Evolutionary conservation across 1,140 invertebrate species (phyloP), one percentile per base, ranked within the genome.

Genomic region (Zophobas atratus): DNA sequence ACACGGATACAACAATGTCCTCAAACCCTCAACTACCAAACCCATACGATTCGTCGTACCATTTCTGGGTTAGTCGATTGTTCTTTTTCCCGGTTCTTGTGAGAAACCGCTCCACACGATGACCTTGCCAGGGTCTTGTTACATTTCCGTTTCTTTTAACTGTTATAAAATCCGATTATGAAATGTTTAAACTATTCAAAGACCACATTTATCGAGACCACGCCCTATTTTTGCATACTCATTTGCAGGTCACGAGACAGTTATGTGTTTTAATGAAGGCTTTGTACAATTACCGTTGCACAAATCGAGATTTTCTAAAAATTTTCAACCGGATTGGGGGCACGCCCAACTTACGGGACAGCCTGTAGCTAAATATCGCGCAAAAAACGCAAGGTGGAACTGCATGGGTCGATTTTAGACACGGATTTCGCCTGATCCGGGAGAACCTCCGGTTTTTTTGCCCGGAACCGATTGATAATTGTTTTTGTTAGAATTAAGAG

Each of bases 121-220:
- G 60, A 67, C 60, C 60, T 67, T 67, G 60, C 32, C 39, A 32
- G 60, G 60, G 60, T 67, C 60, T 67, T 67, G 60, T 67, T 67
- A 67, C 60, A 67, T 67, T 67, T 67, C 60, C 60, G 60, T 67
- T 67, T 67, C 60, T 67, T 43, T 67, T 67, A 67, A 67, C 60
- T 67, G 60, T 67, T 67, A 67, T 67, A 67, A 67, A 67, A 67
- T 67, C 60, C 60, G 60, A 67, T 67, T 67, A 67, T 67, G 60
- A 67, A 67, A 67, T 32, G 60, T 38, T 34, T 67, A 67, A 67
- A 67, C 36, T 67, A 67, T 67, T 67, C 60, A 67, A 46, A 67
- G 60, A 67, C 60, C 38, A 67, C 60, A 67, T 67, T 67, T 41
- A 67, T 67, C 60, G 35, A 67, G 60, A 60, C 60, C 60, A 67